Base-by-base conservation (phyloP, 2,113 vertebrate genomes). In the Malurus alboscapulatus region DNA sequence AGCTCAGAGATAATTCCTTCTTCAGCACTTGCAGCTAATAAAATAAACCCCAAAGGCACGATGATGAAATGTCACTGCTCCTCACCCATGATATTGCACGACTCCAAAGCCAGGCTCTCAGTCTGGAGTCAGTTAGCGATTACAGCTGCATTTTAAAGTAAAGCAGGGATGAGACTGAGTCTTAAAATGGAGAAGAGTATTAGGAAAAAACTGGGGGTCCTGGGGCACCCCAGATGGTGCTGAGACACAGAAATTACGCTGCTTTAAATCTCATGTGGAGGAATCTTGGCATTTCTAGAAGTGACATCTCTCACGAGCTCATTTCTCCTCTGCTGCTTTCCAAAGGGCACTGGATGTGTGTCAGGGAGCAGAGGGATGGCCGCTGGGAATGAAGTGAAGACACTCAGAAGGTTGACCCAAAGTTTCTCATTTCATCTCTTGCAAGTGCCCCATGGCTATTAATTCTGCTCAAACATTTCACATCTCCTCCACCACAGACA, bases 251-350 rank as follows among this genome's bases (percentile, higher is more conserved):
- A 90, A 94, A 80, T 34, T 15, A 38, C 2, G 5, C 36, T 77
- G 78, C 47, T 91, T 61, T 83, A 66, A 85, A 83, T 29, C 80
- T 30, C 36, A 69, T 0, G 0, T 5, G 25, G 63, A 82, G 87
- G 21, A 82, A 87, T 30, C 63, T 50, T 2, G 0, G 51, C 55
- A 73, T 85, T 88, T 89, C 78, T 89, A 77, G n/a, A 63, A 59
- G 47, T 73, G 71, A 79, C 63, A 78, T 30, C 54, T 76, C 84
- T 82, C 7, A 2, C 0, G 1, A 89, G 71, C 67, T 85, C 40
- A 19, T 47, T 93, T 91, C 78, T 87, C 62, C 93, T 92, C 63
- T 62, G 84, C 67, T 59, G 74, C 79, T 85, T 79, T 82, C 78
- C 81, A 79, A 87, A 91, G 75, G 78, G 71, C 78, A 67, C 0